Conservation (phyloP, 2,113 vertebrate species). For the Erythrolamprus reginae region DNA sequence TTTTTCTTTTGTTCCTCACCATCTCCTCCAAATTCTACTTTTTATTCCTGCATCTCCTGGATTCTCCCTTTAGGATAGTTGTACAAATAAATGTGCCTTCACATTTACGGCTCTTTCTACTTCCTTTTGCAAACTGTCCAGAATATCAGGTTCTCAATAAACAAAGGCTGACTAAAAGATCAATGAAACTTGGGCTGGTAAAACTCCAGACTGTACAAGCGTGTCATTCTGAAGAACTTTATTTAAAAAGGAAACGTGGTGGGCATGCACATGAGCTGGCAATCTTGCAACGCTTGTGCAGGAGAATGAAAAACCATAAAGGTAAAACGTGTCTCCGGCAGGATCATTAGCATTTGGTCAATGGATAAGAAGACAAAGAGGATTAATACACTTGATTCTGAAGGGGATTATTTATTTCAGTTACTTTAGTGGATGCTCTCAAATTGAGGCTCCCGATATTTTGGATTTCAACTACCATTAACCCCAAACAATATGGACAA, state of each 20-base stretch:
- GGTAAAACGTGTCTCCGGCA: neutral
- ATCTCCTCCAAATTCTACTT: slow-evolving; percentile 3
- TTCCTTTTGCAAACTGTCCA: slow-evolving; percentile 11
- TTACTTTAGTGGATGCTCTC: neutral
- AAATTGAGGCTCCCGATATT: neutral
- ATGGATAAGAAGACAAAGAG: neutral
- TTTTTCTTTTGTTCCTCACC: neutral
- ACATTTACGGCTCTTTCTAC: slow-evolving; percentile 35
- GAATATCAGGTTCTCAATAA: slow-evolving; percentile 54
- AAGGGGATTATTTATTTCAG: neutral
- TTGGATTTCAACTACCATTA: neutral
- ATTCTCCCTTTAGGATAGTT: slow-evolving; percentile 51
- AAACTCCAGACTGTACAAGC: slow-evolving; percentile 28
- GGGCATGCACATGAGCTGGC: neutral
- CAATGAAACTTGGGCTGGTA: slow-evolving; percentile 39
- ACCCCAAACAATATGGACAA: neutral
- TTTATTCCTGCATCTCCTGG: slow-evolving; percentile 46
- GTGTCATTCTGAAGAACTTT: slow-evolving; percentile 1
- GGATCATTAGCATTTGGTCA: neutral
- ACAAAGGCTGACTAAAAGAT: slow-evolving; percentile 53
- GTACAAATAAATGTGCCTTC: slow-evolving; percentile 50
- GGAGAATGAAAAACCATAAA: neutral
- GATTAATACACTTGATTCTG: neutral
- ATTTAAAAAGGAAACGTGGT: slow-evolving; percentile 17
- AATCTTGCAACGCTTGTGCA: neutral